A percentile compares a stretch with the other conserved stretches of the same genome.
phyloP scores from a whole-genome alignment of 2,888 invertebrate species.

The Prosopocoilus inquinatus region DNA sequence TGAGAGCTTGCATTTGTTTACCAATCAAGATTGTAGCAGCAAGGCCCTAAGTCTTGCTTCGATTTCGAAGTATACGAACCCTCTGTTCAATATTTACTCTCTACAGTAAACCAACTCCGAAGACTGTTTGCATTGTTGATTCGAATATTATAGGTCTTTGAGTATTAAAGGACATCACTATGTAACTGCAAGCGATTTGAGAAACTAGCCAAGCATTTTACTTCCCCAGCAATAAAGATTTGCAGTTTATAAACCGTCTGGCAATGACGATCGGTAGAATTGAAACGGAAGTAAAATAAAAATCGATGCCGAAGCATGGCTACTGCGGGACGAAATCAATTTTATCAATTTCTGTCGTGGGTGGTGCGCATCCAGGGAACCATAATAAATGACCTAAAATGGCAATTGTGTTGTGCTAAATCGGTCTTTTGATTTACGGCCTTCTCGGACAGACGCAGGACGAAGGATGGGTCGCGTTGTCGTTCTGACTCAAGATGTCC shows the following conservation, averaged over 20 bases:
- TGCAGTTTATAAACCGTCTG: no score
- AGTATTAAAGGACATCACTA: slow-evolving; percentile 6
- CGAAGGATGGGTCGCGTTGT: slow-evolving; percentile 22
- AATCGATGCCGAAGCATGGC: neutral
- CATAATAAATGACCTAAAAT: slow-evolving; percentile 37
- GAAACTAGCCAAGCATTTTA: no score
- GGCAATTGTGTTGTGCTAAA: slow-evolving; percentile 39
- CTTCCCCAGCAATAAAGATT: no score
- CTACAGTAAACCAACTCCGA: slow-evolving; percentile 8
- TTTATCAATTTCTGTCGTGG: neutral
- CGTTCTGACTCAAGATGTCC: slow-evolving; percentile 17
- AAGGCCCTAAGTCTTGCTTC: slow-evolving; percentile 13
- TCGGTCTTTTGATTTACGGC: slow-evolving; percentile 40
- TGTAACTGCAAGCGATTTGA: no score
- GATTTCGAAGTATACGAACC: slow-evolving; percentile 18
- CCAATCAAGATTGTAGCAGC: slow-evolving; percentile 26
- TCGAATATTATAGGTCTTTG: slow-evolving; percentile 9
- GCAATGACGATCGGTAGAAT: no score
- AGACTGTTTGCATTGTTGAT: slow-evolving; percentile 13
- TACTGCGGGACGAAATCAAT: neutral
- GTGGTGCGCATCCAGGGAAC: slow-evolving; percentile 22
- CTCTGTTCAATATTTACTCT: slow-evolving; percentile 26
- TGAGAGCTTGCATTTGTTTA: slow-evolving; percentile 23
- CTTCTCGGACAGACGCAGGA: slow-evolving; percentile 31
- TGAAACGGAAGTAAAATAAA: no score